Base-by-base conservation (phyloP, 35 echinoderm and acorn worm species). In the Ophiothrix spiculata region DNA sequence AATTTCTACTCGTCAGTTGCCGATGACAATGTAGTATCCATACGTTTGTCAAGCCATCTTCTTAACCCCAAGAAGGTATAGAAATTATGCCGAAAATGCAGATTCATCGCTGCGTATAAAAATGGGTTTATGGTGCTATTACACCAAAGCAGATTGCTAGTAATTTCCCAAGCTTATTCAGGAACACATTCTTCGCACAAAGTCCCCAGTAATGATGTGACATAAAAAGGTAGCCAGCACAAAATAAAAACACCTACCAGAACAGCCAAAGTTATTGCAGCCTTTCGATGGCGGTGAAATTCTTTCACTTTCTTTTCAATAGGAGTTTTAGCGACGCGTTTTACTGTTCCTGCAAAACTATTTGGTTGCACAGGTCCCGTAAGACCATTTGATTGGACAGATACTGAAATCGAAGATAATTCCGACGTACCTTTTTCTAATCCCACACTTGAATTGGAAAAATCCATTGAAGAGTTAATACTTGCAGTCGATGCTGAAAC, bases 111-210 rank as follows among this genome's bases (percentile, higher is more conserved):
- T n/a, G 91, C 91, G 34, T 93, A 93, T 17, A 93, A 56, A 75
- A 93, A 89, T 32, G 91, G 91, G 60, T 93, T 93, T 11, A 93
- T 54, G 32, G 81, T 79, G 2, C 86, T 89, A 33, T 93, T 93
- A 35, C 91, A 84, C 86, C 91, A 93, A 41, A 93, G 39, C 35
- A 93, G 36, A 38, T 93, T 84, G 74, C 84, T 88, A 0, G 77
- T 76, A 0, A 85, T 69, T 74, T 88, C 86, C 91, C 91, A 93
- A 0, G 81, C 75, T 25, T 75, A 36, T 14, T 88, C 86, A 19
- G 32, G 32, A 36, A 83, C 37, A 38, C 86, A 89, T 32, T 82
- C 79, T 21, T 88, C 86, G 42, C 91, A 89, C 13, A 86, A 33
- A 21, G 81, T 56, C 19, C 39, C 85, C 14, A 88, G 39, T 36